phyloP scores from a whole-genome alignment of 2,113 vertebrate species.

The Glaucidium brasilianum region DNA sequence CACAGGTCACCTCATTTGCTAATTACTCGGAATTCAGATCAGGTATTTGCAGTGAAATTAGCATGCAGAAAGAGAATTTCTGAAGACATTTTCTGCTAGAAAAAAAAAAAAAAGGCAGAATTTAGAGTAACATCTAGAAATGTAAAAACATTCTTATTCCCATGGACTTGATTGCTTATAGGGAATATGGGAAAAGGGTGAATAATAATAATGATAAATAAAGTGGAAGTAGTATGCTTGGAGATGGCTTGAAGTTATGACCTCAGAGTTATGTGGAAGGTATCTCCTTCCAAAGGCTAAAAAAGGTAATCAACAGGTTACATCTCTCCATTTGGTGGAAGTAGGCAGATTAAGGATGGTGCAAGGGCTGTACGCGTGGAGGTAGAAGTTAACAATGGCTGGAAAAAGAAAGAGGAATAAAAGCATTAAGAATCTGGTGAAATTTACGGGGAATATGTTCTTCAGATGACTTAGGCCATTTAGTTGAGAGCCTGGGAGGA shows the following conservation, averaged over 20 bases:
- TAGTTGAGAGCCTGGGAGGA: neutral
- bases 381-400: neutral
- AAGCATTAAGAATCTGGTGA: neutral
- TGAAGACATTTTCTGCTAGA: slow-evolving; percentile 30
- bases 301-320: neutral
- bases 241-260: neutral
- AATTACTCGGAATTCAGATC: slow-evolving; percentile 64
- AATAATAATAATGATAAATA: neutral
- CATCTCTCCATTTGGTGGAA: neutral
- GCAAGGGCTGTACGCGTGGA: fast-evolving
- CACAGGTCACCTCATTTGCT: slow-evolving; percentile 53
- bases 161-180: neutral
- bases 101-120: neutral
- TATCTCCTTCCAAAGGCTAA: neutral
- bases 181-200: neutral
- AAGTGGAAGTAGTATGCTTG: neutral
- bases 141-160: neutral
- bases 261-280: neutral
- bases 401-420: neutral
- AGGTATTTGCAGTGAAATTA: slow-evolving; percentile 65
- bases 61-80: slow-evolving; percentile 29
- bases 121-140: neutral
- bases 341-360: neutral
- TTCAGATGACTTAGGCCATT: neutral
- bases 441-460: neutral